A percentile compares a stretch with the other conserved stretches of the same genome.
Conservation (phyloP, 2,888 invertebrate species). For the Smittia sp. region DNA sequence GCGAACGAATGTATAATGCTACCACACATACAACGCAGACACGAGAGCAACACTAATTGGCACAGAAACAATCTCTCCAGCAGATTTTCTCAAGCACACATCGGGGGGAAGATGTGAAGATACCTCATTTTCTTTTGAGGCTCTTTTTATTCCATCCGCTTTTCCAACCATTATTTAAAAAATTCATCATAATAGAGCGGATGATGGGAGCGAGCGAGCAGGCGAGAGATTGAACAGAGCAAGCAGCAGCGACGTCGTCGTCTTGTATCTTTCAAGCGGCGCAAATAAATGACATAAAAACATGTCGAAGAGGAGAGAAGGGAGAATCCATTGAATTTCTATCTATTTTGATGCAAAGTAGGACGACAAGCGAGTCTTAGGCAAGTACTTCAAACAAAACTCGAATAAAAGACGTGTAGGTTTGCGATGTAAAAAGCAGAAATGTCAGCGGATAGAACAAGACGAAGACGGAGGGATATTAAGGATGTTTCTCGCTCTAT, state of each 20-base stretch:
- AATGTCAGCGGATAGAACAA: conserved; percentile 3
- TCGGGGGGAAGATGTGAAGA: background rate
- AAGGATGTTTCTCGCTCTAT: conserved; percentile 7
- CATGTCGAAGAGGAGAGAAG: background rate
- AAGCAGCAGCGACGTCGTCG: background rate
- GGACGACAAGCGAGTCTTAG: background rate
- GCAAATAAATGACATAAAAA: conserved; percentile 21
- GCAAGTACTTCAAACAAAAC: conserved; percentile 12
- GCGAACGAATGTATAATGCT: conserved; percentile 15
- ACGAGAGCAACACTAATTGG: conserved; percentile 23
- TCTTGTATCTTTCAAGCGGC: background rate
- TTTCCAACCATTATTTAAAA: conserved; percentile 18
- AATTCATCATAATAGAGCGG: conserved; percentile 15
- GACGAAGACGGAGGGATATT: background rate
- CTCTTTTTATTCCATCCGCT: conserved; percentile 3
- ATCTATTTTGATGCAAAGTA: conserved; percentile 32
- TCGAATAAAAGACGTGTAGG: background rate
- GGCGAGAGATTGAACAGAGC: background rate
- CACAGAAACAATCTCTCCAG: conserved; percentile 11
- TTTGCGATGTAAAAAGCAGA: background rate
- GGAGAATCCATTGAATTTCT: conserved; percentile 18
- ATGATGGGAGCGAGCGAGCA: background rate
- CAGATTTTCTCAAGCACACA: background rate
- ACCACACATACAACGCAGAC: conserved; percentile 8
- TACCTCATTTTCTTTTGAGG: background rate